Percentiles rank a stretch among this genome's conserved stretches.
Conservation (phyloP, 2,888 invertebrate genomes). For the Macrophya annulata region DNA sequence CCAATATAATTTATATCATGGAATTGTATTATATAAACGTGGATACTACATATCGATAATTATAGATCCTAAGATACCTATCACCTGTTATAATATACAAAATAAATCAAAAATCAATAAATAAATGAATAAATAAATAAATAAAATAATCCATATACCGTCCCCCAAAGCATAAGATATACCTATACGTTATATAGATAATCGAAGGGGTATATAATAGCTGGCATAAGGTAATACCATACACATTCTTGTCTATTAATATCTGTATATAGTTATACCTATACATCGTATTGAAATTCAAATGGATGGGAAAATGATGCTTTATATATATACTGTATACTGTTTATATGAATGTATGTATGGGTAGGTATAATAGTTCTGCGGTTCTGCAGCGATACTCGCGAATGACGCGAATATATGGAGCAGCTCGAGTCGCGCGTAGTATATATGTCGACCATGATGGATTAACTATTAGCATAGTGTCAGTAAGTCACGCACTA, state of each 20-base stretch:
- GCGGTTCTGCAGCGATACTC: background rate
- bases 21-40: too few species aligned
- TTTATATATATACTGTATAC: background rate
- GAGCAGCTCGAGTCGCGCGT: constrained; percentile 25
- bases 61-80: background rate
- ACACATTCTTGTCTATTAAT: background rate
- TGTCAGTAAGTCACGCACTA: constrained; percentile 34
- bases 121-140: too few species aligned
- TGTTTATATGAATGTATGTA: background rate
- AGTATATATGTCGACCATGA: constrained; percentile 35
- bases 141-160: background rate
- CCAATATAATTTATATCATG: background rate
- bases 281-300: background rate
- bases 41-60: background rate
- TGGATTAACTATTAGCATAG: constrained; percentile 57
- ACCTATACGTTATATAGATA: background rate
- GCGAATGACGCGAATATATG: constrained; percentile 18
- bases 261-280: background rate
- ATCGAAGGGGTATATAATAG: background rate
- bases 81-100: background rate
- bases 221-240: background rate
- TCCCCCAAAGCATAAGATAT: background rate
- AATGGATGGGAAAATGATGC: background rate
- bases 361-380: background rate
- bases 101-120: background rate